A percentile compares a stretch with the other conserved stretches of the same genome.
phyloP scores from a whole-genome alignment of 2,888 invertebrate genomes.

The Charanyca ferruginea region DNA sequence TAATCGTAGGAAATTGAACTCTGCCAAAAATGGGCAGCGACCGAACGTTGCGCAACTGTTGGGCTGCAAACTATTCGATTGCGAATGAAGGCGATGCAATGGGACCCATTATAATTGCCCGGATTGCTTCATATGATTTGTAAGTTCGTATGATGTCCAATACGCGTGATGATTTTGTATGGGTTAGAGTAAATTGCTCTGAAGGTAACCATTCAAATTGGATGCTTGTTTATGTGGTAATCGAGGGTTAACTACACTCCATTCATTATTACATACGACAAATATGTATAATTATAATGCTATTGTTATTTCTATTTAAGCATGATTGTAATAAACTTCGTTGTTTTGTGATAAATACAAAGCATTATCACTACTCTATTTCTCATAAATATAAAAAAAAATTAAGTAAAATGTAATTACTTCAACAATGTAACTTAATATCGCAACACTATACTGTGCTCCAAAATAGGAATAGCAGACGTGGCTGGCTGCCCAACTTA shows the following conservation, averaged over 20 bases:
- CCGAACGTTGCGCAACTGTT: conserved; percentile 44
- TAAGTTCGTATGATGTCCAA: conserved; percentile 22
- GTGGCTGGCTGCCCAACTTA: too few species aligned
- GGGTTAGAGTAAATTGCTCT: conserved; percentile 11
- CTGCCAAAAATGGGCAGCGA: conserved; percentile 43
- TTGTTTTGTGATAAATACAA: too few species aligned
- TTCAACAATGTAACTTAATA: too few species aligned
- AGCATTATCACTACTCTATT: too few species aligned
- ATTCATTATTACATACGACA: too few species aligned
- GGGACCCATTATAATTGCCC: conserved; percentile 50
- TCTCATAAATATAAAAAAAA: too few species aligned
- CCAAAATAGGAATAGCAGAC: too few species aligned
- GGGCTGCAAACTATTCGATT: conserved; percentile 43
- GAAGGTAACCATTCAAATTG: conserved; percentile 29
- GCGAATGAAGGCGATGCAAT: conserved; percentile 41
- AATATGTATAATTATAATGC: too few species aligned
- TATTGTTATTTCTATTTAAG: too few species aligned
- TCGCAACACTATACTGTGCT: too few species aligned
- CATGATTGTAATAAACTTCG: too few species aligned
- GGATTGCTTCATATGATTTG: conserved; percentile 48
- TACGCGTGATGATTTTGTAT: conserved; percentile 18
- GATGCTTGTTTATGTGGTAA: conserved; percentile 12
- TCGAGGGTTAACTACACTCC: background rate
- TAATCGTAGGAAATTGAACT: conserved; percentile 20
- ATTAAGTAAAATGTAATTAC: too few species aligned